Evolutionary conservation across 1,140 invertebrate genomes (phyloP).

Genomic region (Augochlora pura): DNA sequence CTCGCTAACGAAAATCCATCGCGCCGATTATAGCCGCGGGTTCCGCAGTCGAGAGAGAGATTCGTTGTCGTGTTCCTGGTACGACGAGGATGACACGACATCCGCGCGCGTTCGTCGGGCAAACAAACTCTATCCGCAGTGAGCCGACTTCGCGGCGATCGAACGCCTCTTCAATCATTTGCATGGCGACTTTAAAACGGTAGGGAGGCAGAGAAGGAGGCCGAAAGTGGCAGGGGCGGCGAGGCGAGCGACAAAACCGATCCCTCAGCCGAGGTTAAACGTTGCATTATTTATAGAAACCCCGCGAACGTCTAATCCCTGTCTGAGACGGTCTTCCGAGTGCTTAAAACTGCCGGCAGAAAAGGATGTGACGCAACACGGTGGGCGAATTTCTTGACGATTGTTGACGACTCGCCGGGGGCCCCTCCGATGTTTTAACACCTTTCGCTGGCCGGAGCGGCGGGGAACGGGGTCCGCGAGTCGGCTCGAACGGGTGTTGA

Average conservation of each 20-base stretch:
- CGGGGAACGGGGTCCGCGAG: no score
- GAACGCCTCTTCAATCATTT: conserved; percentile 30
- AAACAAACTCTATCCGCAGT: not conserved
- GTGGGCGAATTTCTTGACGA: no score
- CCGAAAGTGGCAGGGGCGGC: not conserved
- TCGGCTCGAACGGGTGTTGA: no score
- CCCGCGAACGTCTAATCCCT: conserved; percentile 62
- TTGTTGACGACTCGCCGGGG: conserved; percentile 56
- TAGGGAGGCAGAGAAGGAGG: no score
- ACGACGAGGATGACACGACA: not conserved
- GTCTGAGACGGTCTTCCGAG: conserved; percentile 65
- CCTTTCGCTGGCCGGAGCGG: conserved; percentile 34
- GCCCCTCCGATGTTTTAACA: conserved; percentile 53
- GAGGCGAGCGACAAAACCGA: conserved; percentile 33
- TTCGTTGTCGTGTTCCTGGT: no score
- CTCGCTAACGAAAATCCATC: no score
- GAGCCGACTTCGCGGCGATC: not conserved
- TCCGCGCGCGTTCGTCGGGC: not conserved
- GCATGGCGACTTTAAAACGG: conserved; percentile 44
- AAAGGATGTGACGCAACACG: not conserved
- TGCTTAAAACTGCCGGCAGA: conserved; percentile 37
- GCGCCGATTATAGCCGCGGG: no score
- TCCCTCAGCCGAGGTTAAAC: conserved; percentile 41
- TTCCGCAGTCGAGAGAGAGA: no score
- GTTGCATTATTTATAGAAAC: conserved; percentile 68